Evolutionary conservation across 1,140 invertebrate genomes (phyloP).

Genomic region (Berghia stephanieae): DNA sequence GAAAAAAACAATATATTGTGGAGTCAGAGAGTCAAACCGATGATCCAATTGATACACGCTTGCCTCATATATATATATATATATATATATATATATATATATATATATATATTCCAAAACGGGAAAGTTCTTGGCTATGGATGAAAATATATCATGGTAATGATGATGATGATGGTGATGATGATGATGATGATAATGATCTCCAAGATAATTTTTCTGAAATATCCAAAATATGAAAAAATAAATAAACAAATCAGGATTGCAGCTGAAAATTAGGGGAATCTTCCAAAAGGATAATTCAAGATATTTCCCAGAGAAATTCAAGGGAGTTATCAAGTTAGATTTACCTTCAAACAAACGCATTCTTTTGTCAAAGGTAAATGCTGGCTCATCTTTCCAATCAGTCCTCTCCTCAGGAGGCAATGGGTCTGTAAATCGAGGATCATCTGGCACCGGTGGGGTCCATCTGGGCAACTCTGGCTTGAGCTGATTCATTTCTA

Average conservation of each 20-base stretch:
- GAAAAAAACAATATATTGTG: not conserved
- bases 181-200: too few species aligned
- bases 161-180: too few species aligned
- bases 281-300: not conserved
- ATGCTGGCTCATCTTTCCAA: conserved; percentile 35
- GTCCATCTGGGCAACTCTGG: conserved; percentile 1
- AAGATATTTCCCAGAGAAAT: not conserved
- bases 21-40: not conserved
- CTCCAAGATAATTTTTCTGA: not conserved
- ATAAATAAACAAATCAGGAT: not conserved
- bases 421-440: conserved; percentile 22
- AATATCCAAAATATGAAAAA: not conserved
- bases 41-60: not conserved
- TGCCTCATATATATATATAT: not conserved
- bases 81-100: not conserved
- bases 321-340: not conserved
- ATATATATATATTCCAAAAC: too few species aligned
- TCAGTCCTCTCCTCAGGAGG: conserved; percentile 11
- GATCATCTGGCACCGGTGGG: conserved; percentile 34
- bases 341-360: conserved; percentile 32
- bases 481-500: conserved; percentile 20
- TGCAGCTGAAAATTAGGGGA: not conserved
- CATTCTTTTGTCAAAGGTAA: conserved; percentile 1
- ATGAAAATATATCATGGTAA: too few species aligned
- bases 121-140: too few species aligned